These are phyloP conservation scores for Sinopyrophorus schimmeli DNA, from an alignment of 2,888 invertebrate genomes.

Conservation along the genomic window DNA sequence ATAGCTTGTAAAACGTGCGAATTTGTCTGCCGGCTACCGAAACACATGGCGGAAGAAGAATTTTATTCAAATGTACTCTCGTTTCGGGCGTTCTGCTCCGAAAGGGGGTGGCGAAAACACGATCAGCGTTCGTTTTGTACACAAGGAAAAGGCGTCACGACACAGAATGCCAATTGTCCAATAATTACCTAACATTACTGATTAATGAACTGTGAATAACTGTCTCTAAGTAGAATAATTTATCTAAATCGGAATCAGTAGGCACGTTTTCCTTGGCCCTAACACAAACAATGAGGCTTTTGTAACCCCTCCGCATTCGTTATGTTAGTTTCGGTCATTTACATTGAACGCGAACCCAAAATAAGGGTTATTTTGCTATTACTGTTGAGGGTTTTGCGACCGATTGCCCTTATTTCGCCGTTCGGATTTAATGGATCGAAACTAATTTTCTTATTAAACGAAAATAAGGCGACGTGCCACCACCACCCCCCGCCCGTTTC, in stretches of 20 bases:
- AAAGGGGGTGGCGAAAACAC: slow-evolving; percentile 13
- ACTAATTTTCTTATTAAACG: too few relatives aligned
- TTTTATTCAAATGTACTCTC: slow-evolving; percentile 20
- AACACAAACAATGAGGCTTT: slow-evolving; percentile 12
- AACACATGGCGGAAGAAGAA: slow-evolving; percentile 13
- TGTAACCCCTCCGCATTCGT: slow-evolving; percentile 8
- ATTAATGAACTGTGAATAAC: slow-evolving; percentile 27
- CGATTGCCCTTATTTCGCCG: neutral
- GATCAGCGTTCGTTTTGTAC: slow-evolving; percentile 16
- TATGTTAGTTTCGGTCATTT: slow-evolving; percentile 17
- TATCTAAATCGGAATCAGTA: slow-evolving; percentile 24
- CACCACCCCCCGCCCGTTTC: too few relatives aligned
- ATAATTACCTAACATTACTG: slow-evolving; percentile 23
- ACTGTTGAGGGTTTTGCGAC: too few relatives aligned
- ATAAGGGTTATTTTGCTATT: slow-evolving; percentile 7
- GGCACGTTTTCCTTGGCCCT: slow-evolving; percentile 12
- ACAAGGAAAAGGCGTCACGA: slow-evolving; percentile 4
- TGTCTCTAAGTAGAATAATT: slow-evolving; percentile 25
- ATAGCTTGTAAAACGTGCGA: too few relatives aligned
- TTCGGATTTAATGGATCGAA: too few relatives aligned
- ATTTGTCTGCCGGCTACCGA: slow-evolving; percentile 15
- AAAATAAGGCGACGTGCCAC: too few relatives aligned
- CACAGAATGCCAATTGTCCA: slow-evolving; percentile 11
- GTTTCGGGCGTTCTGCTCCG: slow-evolving; percentile 9
- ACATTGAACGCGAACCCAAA: slow-evolving; percentile 3